These are phyloP conservation scores for Baronia brevicornis DNA, from an alignment of 2,888 invertebrate genomes.

Conservation along the genomic window DNA sequence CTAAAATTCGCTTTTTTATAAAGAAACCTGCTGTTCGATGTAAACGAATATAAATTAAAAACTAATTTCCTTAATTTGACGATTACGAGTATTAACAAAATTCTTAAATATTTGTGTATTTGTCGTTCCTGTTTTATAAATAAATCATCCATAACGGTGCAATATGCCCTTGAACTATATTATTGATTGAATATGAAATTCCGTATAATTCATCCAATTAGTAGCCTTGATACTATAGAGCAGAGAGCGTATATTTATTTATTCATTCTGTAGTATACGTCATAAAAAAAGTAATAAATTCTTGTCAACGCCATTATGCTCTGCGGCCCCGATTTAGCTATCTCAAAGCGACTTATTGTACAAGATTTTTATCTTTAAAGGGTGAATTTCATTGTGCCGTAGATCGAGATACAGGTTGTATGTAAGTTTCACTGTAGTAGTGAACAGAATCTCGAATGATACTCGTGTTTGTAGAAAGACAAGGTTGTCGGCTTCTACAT, in stretches of 20 bases:
- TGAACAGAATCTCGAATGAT: constrained; percentile 36
- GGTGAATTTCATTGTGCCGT: constrained; percentile 23
- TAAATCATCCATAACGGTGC: constrained; percentile 1
- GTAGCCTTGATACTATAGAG: constrained; percentile 13
- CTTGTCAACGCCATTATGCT: constrained; percentile 13
- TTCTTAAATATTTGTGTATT: not conserved
- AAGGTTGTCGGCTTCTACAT: constrained; percentile 67
- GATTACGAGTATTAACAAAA: constrained; percentile 4
- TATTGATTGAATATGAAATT: constrained; percentile 8
- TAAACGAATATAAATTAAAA: too few species aligned
- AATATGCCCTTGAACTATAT: constrained; percentile 11
- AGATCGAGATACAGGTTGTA: constrained; percentile 32
- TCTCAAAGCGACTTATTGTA: constrained; percentile 22
- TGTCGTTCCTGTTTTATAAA: constrained; percentile 4
- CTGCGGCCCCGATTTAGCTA: constrained; percentile 23
- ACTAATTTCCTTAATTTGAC: too few species aligned
- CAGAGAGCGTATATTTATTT: constrained; percentile 6
- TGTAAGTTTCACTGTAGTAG: constrained; percentile 35
- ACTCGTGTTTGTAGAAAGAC: constrained; percentile 51
- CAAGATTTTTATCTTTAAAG: constrained; percentile 20
- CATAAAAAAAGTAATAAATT: constrained; percentile 16
- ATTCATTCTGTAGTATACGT: constrained; percentile 10
- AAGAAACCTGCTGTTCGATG: too few species aligned
- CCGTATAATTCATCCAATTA: constrained; percentile 4
- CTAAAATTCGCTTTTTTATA: too few species aligned